Conservation (phyloP, 2,888 invertebrate genomes). For the Agriopis aurantiaria region DNA sequence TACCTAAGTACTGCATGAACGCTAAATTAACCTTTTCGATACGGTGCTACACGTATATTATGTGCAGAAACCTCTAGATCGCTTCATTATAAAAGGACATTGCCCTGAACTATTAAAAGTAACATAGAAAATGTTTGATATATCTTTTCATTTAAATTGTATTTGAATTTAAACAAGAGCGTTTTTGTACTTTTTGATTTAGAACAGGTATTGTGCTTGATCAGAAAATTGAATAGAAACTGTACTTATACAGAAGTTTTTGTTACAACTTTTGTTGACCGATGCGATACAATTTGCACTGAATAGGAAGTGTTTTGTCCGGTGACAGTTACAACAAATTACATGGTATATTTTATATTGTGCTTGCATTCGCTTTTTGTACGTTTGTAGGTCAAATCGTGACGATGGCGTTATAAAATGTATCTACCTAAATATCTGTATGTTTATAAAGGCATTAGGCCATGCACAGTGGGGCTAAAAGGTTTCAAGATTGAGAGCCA, state of each 20-base stretch:
- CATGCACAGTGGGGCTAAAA: not conserved
- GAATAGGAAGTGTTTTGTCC: conserved; percentile 13
- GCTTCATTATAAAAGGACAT: conserved; percentile 23
- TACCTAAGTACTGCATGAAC: conserved; percentile 22
- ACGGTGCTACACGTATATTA: conserved; percentile 21
- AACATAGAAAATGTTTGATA: conserved; percentile 3
- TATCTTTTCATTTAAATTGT: not conserved
- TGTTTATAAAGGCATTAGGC: no score
- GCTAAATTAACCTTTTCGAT: conserved; percentile 32
- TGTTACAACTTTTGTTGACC: conserved; percentile 1
- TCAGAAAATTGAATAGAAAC: conserved; percentile 13
- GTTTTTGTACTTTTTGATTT: not conserved
- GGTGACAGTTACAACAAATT: conserved; percentile 21
- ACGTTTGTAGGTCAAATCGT: conserved; percentile 16
- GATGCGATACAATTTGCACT: not conserved
- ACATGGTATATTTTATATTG: conserved; percentile 9
- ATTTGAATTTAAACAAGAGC: not conserved
- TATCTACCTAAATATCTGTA: not conserved
- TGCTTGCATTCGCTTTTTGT: conserved; percentile 9
- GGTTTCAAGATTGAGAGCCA: not conserved
- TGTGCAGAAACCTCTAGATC: conserved; percentile 4
- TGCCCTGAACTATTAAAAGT: conserved; percentile 1
- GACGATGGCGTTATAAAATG: conserved; percentile 1
- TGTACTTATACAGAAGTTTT: conserved; percentile 1
- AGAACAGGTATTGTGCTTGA: conserved; percentile 8